Conservation (phyloP, 2,888 invertebrate genomes). For the Marasmarcha lunaedactyla region DNA sequence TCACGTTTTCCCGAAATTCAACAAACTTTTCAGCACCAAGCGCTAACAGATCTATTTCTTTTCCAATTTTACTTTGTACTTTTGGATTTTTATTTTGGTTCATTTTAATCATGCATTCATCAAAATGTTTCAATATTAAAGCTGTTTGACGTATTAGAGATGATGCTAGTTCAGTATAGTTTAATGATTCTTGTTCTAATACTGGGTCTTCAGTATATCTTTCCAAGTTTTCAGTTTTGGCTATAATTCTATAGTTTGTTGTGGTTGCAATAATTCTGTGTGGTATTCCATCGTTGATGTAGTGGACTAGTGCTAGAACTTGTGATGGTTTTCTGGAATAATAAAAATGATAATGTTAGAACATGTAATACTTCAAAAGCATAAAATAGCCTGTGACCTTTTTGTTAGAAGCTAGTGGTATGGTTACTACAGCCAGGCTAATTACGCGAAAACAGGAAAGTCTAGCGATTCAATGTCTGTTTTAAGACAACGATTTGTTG, state of each 20-base stretch:
- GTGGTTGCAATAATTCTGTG: constrained; percentile 35
- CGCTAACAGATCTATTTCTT: constrained; percentile 39
- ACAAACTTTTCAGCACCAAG: constrained; percentile 24
- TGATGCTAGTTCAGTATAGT: constrained; percentile 22
- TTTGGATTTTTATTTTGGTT: constrained; percentile 27
- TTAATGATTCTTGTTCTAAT: neutral
- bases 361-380: too few relatives aligned
- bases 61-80: constrained; percentile 29
- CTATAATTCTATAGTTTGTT: constrained; percentile 24
- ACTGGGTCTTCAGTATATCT: constrained; percentile 21
- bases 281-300: constrained; percentile 43
- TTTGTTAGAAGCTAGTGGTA: too few relatives aligned
- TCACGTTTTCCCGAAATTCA: constrained; percentile 30
- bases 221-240: constrained; percentile 21
- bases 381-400: too few relatives aligned
- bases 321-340: constrained; percentile 42
- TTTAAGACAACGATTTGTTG: too few relatives aligned
- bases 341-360: constrained; percentile 5
- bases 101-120: constrained; percentile 41
- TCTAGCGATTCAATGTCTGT: too few relatives aligned
- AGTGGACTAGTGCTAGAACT: constrained; percentile 44
- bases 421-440: too few relatives aligned
- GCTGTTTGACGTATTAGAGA: constrained; percentile 32
- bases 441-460: too few relatives aligned
- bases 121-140: constrained; percentile 34